These are phyloP conservation scores for Sweltsa coloradensis DNA, from an alignment of 1,140 invertebrate genomes.

Conservation along the genomic window DNA sequence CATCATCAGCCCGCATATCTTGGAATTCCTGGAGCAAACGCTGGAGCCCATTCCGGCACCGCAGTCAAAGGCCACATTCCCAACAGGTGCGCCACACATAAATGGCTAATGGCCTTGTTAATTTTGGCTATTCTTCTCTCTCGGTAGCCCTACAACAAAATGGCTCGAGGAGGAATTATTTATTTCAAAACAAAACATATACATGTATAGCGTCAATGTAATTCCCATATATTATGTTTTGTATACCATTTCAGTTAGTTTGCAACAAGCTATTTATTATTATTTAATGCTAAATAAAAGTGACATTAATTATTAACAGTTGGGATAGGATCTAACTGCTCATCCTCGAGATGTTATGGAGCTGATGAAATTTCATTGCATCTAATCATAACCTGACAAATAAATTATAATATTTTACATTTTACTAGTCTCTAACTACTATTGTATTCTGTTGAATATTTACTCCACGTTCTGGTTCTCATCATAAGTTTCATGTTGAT, in stretches of 20 bases:
- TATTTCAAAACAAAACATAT: background rate
- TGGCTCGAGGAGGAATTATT: background rate
- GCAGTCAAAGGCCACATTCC: conserved; percentile 10
- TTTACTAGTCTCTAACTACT: no score
- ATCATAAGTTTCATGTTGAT: no score
- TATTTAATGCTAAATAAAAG: no score
- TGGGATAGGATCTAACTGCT: no score
- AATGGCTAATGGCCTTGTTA: background rate
- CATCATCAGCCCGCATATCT: conserved; percentile 85
- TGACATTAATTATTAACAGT: no score
- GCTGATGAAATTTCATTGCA: no score
- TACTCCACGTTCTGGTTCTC: no score
- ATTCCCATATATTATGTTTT: background rate
- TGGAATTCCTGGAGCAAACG: conserved; percentile 90
- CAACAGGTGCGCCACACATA: background rate
- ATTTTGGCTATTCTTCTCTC: background rate
- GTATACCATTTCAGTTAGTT: background rate
- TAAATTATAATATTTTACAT: no score
- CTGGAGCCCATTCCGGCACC: conserved; percentile 77
- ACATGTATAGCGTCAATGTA: background rate
- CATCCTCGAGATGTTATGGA: no score
- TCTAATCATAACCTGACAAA: no score
- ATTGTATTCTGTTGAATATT: no score
- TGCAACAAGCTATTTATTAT: no score
- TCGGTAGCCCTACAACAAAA: background rate